Evolutionary conservation across 2,113 vertebrate species (phyloP), one percentile per base, ranked within the genome.

Genomic region (Psophia crepitans): DNA sequence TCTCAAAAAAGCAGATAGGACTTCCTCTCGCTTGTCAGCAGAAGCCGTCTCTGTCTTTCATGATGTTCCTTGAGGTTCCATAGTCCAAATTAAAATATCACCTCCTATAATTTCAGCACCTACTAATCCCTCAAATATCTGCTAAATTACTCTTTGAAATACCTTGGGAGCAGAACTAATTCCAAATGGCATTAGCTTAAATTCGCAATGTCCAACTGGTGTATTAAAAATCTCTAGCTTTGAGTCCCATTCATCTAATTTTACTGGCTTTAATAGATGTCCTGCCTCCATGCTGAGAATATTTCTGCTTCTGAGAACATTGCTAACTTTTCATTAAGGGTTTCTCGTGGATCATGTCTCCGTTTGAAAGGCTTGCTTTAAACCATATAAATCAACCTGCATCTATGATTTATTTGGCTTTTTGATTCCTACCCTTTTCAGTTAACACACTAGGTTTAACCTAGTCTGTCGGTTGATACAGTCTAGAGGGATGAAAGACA

Each of bases 151-250:
- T 48, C 66, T 58, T 73, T 92, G 87, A 66, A 91, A 95, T 51
- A 93, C 93, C 61, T 94, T 84, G 57, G 82, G 91, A 56, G 75
- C 84, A 58, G 91, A 96, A 73, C 39, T 97, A 51, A 96, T 93
- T 69, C 90, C 85, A 68, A 84, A 94, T 15, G 68, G 95, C 74
- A 86, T 95, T 60, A 93, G 22, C 68, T 90, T 89, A 79, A 93
- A 96, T 85, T 84, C 5, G 7, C 74, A 84, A 11, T 79, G 41
- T 84, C 87, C 73, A 44, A 87, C 74, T 16, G 63, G 89, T 71
- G 85, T 76, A 39, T 94, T 95, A 71, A 95, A 97, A 82, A 85
- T 87, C 46, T n/a, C 75, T 6, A 92, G 39, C 65, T 95, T 84
- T 69, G 92, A 96, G 43, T 37, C 70, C 70, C 83, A 64, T 54